These are phyloP conservation scores for Phrynocephalus forsythii DNA, from an alignment of 2,797 vertebrate species.

Conservation along the genomic window DNA sequence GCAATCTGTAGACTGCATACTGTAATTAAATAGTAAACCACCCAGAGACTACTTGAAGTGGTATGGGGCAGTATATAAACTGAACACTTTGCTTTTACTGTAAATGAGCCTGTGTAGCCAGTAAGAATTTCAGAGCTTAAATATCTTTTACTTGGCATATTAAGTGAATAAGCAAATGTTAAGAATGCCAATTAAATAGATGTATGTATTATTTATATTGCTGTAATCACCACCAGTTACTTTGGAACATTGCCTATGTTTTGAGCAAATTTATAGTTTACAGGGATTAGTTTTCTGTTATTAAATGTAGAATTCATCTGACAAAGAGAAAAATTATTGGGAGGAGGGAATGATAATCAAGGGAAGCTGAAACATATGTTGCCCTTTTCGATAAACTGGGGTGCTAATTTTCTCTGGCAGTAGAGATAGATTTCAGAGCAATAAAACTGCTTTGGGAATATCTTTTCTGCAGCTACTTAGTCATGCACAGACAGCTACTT, in stretches of 20 bases:
- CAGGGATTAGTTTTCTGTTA: constrained; percentile 59
- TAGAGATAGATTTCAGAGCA: background rate
- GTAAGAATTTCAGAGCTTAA: constrained; percentile 49
- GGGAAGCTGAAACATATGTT: constrained; percentile 9
- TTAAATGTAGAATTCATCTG: constrained; percentile 47
- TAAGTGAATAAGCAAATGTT: constrained; percentile 61
- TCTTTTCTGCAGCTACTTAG: background rate
- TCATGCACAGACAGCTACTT: background rate
- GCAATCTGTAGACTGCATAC: no score
- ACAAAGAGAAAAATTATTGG: background rate
- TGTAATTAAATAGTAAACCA: no score
- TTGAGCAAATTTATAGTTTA: constrained; percentile 65
- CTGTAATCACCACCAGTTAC: constrained; percentile 63
- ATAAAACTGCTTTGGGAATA: constrained; percentile 15
- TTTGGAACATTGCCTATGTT: constrained; percentile 60
- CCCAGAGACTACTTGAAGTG: no score
- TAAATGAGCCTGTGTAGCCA: background rate
- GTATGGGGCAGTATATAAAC: no score
- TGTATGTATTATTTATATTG: constrained; percentile 66
- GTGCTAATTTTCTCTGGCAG: constrained; percentile 7
- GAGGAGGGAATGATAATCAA: constrained; percentile 29
- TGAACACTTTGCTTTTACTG: no score
- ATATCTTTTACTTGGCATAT: constrained; percentile 48
- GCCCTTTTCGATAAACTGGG: constrained; percentile 33
- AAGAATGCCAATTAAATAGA: constrained; percentile 60